Evolutionary conservation across 2,797 vertebrate genomes (phyloP).

Genomic region (Phataginus tetradactyla): DNA sequence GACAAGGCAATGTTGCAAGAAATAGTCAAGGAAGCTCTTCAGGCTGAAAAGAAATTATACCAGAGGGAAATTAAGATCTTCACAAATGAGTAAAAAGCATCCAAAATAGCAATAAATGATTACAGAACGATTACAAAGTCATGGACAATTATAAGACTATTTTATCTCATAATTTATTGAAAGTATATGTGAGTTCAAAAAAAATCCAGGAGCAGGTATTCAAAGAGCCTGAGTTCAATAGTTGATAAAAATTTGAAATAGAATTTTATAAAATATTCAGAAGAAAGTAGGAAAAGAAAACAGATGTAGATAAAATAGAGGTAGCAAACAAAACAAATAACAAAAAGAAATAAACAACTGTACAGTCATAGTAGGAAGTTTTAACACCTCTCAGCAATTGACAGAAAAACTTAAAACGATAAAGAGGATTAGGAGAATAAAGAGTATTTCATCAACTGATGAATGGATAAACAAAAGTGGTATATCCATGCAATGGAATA

Average conservation of each 20-base stretch:
- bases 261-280: neutral
- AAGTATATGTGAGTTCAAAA: neutral
- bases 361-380: neutral
- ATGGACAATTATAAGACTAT: neutral
- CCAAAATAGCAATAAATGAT: neutral
- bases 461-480: neutral
- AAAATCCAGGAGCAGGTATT: neutral
- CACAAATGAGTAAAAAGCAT: neutral
- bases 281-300: neutral
- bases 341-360: neutral
- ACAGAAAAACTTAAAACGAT: neutral
- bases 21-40: neutral
- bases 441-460: neutral
- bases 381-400: neutral
- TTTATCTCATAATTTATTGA: constrained; percentile 4
- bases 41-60: neutral
- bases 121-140: neutral
- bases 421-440: neutral
- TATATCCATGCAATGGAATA: neutral
- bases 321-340: neutral
- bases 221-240: neutral
- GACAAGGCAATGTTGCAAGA: neutral
- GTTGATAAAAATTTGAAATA: constrained; percentile 2
- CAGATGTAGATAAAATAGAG: neutral
- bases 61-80: neutral